phyloP scores from a whole-genome alignment of 2,888 invertebrate species.

The Dugesia japonica region DNA sequence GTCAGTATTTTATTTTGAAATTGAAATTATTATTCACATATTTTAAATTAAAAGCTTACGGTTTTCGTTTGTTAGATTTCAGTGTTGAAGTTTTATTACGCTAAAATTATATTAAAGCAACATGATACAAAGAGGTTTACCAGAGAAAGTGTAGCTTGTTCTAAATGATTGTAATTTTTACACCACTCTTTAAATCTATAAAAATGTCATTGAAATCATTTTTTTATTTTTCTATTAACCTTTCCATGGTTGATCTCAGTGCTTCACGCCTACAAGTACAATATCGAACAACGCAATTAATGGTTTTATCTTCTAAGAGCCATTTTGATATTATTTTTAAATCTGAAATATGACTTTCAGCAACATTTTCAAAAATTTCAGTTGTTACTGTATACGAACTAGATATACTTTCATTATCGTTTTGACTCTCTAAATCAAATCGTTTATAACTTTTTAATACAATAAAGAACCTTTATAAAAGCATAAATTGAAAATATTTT shows the following conservation, averaged over 20 bases:
- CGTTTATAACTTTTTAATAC: background rate
- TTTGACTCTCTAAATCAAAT: background rate
- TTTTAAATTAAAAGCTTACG: background rate
- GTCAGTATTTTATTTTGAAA: too few species aligned
- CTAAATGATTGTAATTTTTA: background rate
- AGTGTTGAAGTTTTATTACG: background rate
- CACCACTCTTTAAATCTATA: background rate
- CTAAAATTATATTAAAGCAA: background rate
- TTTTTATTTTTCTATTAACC: background rate
- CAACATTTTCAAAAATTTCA: background rate
- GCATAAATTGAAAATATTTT: background rate
- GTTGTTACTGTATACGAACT: background rate
- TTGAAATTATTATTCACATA: too few species aligned
- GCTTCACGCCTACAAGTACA: background rate
- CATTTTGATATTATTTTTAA: background rate
- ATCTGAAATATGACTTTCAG: background rate
- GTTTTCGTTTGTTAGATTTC: background rate
- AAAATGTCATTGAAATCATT: background rate
- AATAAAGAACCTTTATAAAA: background rate
- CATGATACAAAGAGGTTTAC: background rate
- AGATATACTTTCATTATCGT: constrained; percentile 12
- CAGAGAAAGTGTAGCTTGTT: background rate
- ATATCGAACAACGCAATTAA: background rate
- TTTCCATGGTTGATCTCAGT: background rate
- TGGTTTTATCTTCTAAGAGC: constrained; percentile 3